Percentiles rank a stretch among this genome's conserved stretches.
Conservation (phyloP, 1,140 invertebrate genomes). For the Caerostris darwini region DNA sequence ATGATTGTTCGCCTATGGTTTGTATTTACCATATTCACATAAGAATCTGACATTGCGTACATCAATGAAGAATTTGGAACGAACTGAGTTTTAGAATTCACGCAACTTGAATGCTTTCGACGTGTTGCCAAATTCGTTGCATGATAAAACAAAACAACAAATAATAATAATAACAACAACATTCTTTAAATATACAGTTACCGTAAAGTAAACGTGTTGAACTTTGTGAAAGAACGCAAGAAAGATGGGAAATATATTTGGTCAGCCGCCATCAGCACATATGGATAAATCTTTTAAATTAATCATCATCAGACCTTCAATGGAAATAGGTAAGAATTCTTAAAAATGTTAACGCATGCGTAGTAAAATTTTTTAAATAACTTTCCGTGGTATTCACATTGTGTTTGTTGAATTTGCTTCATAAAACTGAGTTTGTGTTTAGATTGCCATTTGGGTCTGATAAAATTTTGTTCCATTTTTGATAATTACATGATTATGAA, state of each 20-base stretch:
- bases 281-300: not conserved
- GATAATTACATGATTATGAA: too few species aligned
- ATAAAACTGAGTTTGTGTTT: too few species aligned
- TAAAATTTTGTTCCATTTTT: too few species aligned
- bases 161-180: not conserved
- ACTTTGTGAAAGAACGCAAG: not conserved
- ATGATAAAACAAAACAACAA: not conserved
- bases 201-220: not conserved
- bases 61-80: not conserved
- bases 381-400: too few species aligned
- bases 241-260: not conserved
- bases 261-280: not conserved
- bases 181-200: not conserved
- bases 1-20: not conserved
- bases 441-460: too few species aligned
- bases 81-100: not conserved
- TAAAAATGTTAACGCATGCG: too few species aligned
- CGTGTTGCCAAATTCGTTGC: not conserved
- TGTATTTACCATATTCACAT: not conserved
- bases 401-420: too few species aligned
- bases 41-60: not conserved
- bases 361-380: too few species aligned
- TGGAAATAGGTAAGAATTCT: not conserved
- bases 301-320: not conserved
- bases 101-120: not conserved